Percentiles rank a stretch among this genome's conserved stretches.
These are phyloP conservation scores for Tricholaema leucomelas DNA, from an alignment of 2,113 vertebrate genomes.

Conservation along the genomic window DNA sequence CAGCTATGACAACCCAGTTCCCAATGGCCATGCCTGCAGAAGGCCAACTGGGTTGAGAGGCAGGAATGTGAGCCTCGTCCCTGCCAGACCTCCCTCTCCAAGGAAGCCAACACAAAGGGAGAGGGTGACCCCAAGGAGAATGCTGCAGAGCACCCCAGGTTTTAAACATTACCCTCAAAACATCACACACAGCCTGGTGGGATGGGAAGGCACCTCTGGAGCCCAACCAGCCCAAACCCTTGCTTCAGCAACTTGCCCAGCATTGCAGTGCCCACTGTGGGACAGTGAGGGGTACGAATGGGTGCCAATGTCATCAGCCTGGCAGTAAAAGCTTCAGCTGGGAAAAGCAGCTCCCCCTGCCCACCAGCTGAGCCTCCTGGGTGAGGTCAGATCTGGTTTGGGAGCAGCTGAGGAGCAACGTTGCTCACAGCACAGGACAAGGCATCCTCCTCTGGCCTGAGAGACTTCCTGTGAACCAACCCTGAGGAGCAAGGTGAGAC, in stretches of 20 bases:
- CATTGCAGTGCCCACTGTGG: too few species aligned
- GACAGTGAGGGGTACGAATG: background rate
- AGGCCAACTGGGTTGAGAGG: background rate
- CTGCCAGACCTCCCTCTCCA: background rate
- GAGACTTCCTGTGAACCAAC: conserved; percentile 22
- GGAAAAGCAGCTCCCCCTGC: background rate
- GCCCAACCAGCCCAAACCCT: too few species aligned
- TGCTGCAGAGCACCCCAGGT: background rate
- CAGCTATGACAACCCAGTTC: background rate
- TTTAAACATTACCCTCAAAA: too few species aligned
- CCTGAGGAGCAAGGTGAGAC: background rate
- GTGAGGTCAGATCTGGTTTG: background rate
- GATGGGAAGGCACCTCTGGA: too few species aligned
- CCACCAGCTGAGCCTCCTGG: background rate
- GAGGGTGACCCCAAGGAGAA: background rate
- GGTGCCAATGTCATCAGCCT: background rate
- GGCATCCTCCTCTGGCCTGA: background rate
- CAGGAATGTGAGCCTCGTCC: background rate
- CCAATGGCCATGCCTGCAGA: background rate
- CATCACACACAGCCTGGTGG: too few species aligned
- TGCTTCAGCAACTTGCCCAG: too few species aligned
- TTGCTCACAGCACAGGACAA: background rate
- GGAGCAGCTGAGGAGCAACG: background rate
- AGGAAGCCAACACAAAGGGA: background rate
- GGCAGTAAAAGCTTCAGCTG: background rate